Percentiles rank a stretch among this genome's conserved stretches.
Evolutionary conservation across 2,888 invertebrate species (phyloP).

Genomic region (Uloborus plumipes): DNA sequence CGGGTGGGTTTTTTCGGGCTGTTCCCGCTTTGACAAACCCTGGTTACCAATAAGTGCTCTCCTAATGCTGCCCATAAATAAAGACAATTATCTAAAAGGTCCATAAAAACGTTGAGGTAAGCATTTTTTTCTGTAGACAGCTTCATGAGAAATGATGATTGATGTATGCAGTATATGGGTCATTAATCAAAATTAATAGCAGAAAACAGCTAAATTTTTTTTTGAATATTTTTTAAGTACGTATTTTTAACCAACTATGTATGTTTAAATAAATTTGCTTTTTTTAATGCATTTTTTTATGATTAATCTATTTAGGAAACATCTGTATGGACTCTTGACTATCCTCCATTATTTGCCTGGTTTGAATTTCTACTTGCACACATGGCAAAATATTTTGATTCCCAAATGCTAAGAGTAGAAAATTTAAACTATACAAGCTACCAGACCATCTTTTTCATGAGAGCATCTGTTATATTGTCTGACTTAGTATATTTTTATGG

Average conservation of each 20-base stretch:
- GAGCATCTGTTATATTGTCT: constrained; percentile 86
- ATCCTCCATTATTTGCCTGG: constrained; percentile 98
- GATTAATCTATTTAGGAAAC: constrained; percentile 73
- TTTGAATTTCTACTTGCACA: constrained; percentile 89
- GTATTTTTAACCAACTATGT: neutral
- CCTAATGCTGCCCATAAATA: no score
- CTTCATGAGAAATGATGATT: no score
- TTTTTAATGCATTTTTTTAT: neutral
- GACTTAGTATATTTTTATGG: constrained; percentile 87
- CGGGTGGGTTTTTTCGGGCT: no score
- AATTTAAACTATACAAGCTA: constrained; percentile 86
- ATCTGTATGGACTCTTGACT: constrained; percentile 98
- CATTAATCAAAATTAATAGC: no score
- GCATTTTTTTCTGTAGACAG: no score
- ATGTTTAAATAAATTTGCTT: neutral
- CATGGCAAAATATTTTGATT: constrained; percentile 83
- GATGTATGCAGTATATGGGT: no score
- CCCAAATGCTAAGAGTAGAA: constrained; percentile 83
- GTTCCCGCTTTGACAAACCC: no score
- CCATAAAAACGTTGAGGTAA: no score
- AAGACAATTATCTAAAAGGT: no score
- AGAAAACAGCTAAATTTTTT: no score
- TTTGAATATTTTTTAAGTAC: no score
- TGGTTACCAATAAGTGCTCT: no score
- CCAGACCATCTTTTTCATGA: constrained; percentile 87